A percentile compares a stretch with the other conserved stretches of the same genome.
These are phyloP conservation scores for Alligator mississippiensis DNA, from an alignment of 2,113 vertebrate species.

Conservation along the genomic window DNA sequence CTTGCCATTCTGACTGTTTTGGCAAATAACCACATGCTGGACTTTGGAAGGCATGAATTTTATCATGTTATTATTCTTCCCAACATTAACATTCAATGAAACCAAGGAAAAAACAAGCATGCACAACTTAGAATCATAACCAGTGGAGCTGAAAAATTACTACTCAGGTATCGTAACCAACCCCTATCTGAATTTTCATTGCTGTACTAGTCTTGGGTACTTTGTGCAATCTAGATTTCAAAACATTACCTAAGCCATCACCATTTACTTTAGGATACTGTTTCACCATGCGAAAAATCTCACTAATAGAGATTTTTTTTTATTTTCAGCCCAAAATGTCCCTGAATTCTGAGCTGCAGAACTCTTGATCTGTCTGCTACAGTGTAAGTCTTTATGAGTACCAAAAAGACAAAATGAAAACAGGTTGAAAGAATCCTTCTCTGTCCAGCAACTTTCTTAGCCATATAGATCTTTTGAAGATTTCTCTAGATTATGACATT, in stretches of 20 bases:
- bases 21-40: neutral
- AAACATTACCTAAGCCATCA: slow-evolving; percentile 44
- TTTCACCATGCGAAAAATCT: neutral
- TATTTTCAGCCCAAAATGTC: slow-evolving; percentile 10
- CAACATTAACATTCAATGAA: slow-evolving; percentile 26
- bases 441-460: neutral
- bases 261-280: neutral
- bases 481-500: neutral
- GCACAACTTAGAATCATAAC: slow-evolving; percentile 44
- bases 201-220: slow-evolving; percentile 9
- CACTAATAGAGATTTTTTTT: neutral
- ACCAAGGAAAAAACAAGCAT: neutral
- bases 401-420: slow-evolving; percentile 10
- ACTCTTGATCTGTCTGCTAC: slow-evolving; percentile 3
- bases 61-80: slow-evolving; percentile 28
- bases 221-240: slow-evolving; percentile 11
- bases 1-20: neutral
- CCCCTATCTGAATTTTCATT: slow-evolving; percentile 13
- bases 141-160: slow-evolving; percentile 30
- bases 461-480: neutral
- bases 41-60: neutral
- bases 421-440: neutral
- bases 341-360: slow-evolving; percentile 40
- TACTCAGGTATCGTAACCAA: neutral
- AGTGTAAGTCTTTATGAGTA: slow-evolving; percentile 14